Percentiles rank a stretch among this genome's conserved stretches.
These are phyloP conservation scores for Andrena bicolor DNA, from an alignment of 2,888 invertebrate species.

Conservation along the genomic window DNA sequence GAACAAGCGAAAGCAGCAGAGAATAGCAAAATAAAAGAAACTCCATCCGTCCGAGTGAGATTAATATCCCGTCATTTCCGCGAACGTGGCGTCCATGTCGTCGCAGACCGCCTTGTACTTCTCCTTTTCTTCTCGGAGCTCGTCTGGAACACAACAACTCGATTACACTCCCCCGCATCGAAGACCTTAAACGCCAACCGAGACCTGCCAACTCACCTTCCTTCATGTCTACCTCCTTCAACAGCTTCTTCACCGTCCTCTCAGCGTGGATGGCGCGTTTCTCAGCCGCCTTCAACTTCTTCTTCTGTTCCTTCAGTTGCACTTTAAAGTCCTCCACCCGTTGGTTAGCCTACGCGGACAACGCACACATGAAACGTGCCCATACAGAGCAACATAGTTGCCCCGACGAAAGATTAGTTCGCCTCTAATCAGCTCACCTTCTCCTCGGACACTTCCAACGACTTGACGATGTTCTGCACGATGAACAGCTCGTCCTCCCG, in stretches of 20 bases:
- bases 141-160: constrained; percentile 84
- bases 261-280: constrained; percentile 83
- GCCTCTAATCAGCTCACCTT: constrained; percentile 74
- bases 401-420: not conserved
- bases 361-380: not conserved
- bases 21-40: constrained; percentile 61
- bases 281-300: constrained; percentile 80
- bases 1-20: constrained; percentile 67
- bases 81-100: constrained; percentile 91
- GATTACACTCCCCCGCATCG: too few relatives aligned
- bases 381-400: too few relatives aligned
- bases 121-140: constrained; percentile 89
- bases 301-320: constrained; percentile 81
- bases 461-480: constrained; percentile 84
- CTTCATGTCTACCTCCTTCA: constrained; percentile 82
- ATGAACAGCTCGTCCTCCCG: constrained; percentile 84
- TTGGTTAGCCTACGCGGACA: constrained; percentile 80
- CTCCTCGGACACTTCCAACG: constrained; percentile 83
- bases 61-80: constrained; percentile 90
- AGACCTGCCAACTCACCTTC: constrained; percentile 75
- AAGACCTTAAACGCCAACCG: not conserved
- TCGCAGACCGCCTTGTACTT: constrained; percentile 92
- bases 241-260: constrained; percentile 79
- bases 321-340: constrained; percentile 83
- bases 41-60: constrained; percentile 36